Evolutionary conservation across 2,113 vertebrate species (phyloP).

Genomic region (Raja brachyura): DNA sequence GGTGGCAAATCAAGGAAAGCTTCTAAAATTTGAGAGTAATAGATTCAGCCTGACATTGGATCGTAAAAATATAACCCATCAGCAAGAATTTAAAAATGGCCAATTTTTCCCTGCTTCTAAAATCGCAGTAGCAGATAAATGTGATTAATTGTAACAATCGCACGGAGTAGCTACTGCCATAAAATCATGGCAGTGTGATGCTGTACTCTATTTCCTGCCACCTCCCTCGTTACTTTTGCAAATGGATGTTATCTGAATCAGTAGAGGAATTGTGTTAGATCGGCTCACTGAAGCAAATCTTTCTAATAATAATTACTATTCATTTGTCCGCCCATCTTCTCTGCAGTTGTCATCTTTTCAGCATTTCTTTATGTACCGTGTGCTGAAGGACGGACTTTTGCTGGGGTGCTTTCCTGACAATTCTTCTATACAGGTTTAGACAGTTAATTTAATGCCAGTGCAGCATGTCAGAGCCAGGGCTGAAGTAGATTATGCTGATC

Average conservation of each 20-base stretch:
- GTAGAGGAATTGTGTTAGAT: neutral
- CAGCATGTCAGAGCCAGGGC: no score
- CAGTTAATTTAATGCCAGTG: neutral
- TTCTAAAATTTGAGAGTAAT: constrained; percentile 25
- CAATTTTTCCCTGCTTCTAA: neutral
- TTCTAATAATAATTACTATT: neutral
- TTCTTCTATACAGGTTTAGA: neutral
- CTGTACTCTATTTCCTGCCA: neutral
- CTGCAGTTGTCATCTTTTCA: neutral
- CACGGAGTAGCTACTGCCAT: constrained; percentile 24
- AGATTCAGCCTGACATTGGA: constrained; percentile 32
- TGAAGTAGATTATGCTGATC: neutral
- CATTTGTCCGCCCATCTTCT: neutral
- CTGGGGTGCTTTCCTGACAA: neutral
- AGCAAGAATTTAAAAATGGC: constrained; percentile 23
- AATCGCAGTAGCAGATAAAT: neutral
- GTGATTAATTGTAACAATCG: constrained; percentile 30
- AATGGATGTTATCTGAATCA: constrained; percentile 24
- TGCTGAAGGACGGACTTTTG: neutral
- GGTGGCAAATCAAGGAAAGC: constrained; percentile 33
- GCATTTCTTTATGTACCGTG: neutral
- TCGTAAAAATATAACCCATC: constrained; percentile 36
- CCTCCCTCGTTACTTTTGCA: constrained; percentile 36
- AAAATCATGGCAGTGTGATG: constrained; percentile 14
- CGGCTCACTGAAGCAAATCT: neutral